Percentiles rank a stretch among this genome's conserved stretches.
Conservation (phyloP, 53 echinoderm and acorn worm genomes). For the Astropecten irregularis region DNA sequence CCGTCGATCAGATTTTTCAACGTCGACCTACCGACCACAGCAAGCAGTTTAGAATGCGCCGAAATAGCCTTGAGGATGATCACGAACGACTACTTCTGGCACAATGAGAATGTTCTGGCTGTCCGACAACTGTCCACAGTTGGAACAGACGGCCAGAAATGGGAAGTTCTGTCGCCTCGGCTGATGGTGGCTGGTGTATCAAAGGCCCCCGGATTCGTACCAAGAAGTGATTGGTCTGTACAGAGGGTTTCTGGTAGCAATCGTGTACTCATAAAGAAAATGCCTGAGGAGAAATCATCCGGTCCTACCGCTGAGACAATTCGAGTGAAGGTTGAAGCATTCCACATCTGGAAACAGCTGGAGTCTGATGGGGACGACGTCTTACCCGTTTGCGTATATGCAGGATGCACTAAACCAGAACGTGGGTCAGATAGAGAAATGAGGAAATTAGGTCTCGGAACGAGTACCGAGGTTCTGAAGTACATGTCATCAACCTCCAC, state of each 20-base stretch:
- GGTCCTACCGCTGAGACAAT: no score
- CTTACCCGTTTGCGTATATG: no score
- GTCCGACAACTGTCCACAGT: not conserved
- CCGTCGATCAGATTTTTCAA: conserved; percentile 19
- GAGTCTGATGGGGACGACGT: not conserved
- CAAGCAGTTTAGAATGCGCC: not conserved
- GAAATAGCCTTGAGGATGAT: not conserved
- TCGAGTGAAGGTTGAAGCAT: not conserved
- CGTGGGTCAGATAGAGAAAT: no score
- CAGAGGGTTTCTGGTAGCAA: not conserved
- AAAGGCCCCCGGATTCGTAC: not conserved
- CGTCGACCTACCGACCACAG: conserved; percentile 44
- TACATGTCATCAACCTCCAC: not conserved
- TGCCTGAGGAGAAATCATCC: no score
- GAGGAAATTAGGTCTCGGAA: no score
- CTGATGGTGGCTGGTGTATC: not conserved
- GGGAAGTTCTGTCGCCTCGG: not conserved
- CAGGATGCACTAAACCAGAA: no score
- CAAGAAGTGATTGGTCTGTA: not conserved
- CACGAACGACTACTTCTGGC: not conserved
- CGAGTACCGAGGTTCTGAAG: not conserved
- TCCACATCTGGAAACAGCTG: not conserved
- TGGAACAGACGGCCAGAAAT: not conserved
- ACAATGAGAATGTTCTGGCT: not conserved
- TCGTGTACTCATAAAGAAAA: not conserved